phyloP scores from a whole-genome alignment of 2,797 vertebrate genomes.

The Vipera latastei region DNA sequence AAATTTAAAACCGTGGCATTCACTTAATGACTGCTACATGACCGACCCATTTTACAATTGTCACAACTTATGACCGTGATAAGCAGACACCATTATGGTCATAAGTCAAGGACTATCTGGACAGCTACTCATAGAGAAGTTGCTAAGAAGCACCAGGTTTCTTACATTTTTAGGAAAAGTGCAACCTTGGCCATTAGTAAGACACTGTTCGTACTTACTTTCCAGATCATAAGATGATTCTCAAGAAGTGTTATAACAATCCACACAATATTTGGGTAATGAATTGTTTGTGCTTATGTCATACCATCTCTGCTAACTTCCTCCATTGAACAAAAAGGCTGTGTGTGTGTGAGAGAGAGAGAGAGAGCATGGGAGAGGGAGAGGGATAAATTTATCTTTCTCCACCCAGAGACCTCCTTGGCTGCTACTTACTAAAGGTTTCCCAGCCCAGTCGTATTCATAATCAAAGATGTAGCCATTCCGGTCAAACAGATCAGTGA shows the following conservation, averaged over 20 bases:
- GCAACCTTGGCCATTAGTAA: neutral
- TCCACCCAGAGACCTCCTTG: neutral
- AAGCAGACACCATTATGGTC: neutral
- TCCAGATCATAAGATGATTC: neutral
- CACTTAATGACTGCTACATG: neutral
- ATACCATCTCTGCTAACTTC: neutral
- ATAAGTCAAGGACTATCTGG: neutral
- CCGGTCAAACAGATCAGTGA: conserved; percentile 93
- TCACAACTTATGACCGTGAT: neutral
- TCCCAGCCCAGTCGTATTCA: conserved; percentile 99
- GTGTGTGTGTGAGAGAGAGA: neutral
- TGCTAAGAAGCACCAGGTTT: neutral
- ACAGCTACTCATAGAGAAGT: neutral
- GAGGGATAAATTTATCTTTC: neutral
- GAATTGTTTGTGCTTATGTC: neutral
- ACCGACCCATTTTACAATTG: neutral
- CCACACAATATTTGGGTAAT: neutral
- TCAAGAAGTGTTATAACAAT: neutral
- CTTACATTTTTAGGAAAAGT: neutral
- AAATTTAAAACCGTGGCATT: neutral
- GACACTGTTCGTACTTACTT: neutral
- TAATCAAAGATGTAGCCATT: conserved; percentile 94
- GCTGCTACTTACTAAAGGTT: conserved; percentile 85
- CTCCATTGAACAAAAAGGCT: neutral
- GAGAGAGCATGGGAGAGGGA: too few relatives aligned